Evolutionary conservation across 2,113 vertebrate species (phyloP).

Genomic region (Ammospiza caudacuta): DNA sequence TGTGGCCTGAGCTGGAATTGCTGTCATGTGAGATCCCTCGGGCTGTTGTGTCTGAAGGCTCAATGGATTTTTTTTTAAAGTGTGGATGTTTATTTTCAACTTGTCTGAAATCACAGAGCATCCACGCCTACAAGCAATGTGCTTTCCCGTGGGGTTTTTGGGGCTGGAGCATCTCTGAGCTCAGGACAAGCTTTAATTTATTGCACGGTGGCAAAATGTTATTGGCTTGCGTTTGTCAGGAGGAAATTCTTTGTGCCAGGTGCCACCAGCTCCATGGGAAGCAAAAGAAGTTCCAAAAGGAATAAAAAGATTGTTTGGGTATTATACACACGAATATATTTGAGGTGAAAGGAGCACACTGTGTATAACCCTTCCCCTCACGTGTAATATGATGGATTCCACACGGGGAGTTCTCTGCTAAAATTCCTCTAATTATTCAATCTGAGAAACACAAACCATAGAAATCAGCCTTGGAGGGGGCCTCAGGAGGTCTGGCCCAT

Average conservation of each 20-base stretch:
- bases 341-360: neutral
- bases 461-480: neutral
- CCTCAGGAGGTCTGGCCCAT: neutral
- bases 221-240: neutral
- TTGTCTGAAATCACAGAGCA: neutral
- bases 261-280: neutral
- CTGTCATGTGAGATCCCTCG: neutral
- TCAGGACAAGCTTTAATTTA: neutral
- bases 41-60: neutral
- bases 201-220: neutral
- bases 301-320: neutral
- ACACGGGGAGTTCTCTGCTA: neutral
- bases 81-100: neutral
- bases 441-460: neutral
- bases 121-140: neutral
- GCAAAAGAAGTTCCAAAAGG: neutral
- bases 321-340: neutral
- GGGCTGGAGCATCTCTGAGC: neutral
- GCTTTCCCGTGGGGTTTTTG: neutral
- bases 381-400: no score
- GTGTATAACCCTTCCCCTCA: neutral
- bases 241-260: neutral
- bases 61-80: neutral
- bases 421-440: constrained; percentile 21
- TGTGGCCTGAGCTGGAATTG: neutral